These are phyloP conservation scores for Streptopelia turtur DNA, from an alignment of 2,797 vertebrate species.

Conservation along the genomic window DNA sequence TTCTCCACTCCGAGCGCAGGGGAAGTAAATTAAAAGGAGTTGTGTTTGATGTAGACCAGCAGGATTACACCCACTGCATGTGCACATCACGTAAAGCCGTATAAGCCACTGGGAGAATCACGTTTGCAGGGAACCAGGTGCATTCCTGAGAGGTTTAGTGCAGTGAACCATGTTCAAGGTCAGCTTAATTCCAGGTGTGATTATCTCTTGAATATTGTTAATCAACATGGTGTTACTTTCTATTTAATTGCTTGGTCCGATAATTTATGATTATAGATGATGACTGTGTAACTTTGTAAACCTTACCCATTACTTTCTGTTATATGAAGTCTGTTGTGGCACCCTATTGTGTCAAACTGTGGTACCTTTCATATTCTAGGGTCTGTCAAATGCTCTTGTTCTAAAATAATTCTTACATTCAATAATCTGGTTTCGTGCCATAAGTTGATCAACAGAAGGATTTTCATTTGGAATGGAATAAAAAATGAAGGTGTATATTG, in stretches of 20 bases:
- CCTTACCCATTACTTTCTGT: not conserved
- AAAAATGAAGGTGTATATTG: not conserved
- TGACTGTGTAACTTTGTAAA: not conserved
- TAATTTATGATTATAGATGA: not conserved
- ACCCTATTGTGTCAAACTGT: not conserved
- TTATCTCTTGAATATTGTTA: not conserved
- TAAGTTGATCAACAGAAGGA: not conserved
- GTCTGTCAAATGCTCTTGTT: not conserved
- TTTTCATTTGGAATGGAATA: not conserved
- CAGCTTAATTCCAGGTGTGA: not conserved
- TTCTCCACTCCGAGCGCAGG: not conserved
- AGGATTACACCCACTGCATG: not conserved
- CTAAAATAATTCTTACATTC: not conserved
- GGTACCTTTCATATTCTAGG: not conserved
- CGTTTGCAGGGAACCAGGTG: not conserved
- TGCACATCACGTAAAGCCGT: not conserved
- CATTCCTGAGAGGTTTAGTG: not conserved
- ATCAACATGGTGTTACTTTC: not conserved
- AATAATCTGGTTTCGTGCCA: not conserved
- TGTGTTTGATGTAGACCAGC: not conserved
- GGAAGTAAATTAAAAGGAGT: not conserved
- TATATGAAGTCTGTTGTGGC: not conserved
- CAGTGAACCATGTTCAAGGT: not conserved
- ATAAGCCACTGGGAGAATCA: not conserved
- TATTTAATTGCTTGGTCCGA: not conserved